Evolutionary conservation across 2,113 vertebrate genomes (phyloP), one percentile per base, ranked within the genome.

Genomic region (Acrocephalus kingi): DNA sequence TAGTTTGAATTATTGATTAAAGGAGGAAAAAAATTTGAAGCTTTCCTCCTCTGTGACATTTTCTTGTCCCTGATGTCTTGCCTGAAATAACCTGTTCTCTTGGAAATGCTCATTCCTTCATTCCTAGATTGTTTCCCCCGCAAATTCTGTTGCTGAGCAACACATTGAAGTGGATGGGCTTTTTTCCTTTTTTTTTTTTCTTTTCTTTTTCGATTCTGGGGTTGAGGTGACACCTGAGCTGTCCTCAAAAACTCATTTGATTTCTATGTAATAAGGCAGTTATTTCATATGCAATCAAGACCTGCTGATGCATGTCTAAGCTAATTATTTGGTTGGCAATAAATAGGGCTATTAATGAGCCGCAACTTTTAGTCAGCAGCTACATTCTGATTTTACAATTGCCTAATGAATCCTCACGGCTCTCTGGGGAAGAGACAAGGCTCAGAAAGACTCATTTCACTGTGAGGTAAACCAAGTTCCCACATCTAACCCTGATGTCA

Each of bases 61-160:
- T 95, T 41, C 71, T 94, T 71, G 33, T 96, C 64, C 93, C 95
- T 93, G 90, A 75, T 91, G 51, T 94, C 92, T 96, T 0, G 43
- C 94, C 95, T 97, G 94, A 87, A 94, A 97, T 92, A 92, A 97
- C 94, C 95, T 35, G n/a, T 94, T 97, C 89, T 97, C 94, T 97
- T 94, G 90, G 94, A 97, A 97, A 94, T 94, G 82, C 56, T 76
- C 75, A 79, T 94, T 90, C 86, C 82, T 97, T 96, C 84, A 61
- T 95, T 96, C 97, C 94, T 93, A 93, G 84, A 92, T 92, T 74
- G 58, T 91, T 96, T 94, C 91, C 96, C 95, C 92, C 62, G 51
- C 90, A 94, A 90, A 64, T 74, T 96, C 93, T 91, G 97, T 97
- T 98, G 97, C 97, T 96, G 83, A 95, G 97, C 96, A 98, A 97